Base-by-base conservation (phyloP, 2,113 vertebrate genomes). In the Sinocyclocheilus rhinocerous region DNA sequence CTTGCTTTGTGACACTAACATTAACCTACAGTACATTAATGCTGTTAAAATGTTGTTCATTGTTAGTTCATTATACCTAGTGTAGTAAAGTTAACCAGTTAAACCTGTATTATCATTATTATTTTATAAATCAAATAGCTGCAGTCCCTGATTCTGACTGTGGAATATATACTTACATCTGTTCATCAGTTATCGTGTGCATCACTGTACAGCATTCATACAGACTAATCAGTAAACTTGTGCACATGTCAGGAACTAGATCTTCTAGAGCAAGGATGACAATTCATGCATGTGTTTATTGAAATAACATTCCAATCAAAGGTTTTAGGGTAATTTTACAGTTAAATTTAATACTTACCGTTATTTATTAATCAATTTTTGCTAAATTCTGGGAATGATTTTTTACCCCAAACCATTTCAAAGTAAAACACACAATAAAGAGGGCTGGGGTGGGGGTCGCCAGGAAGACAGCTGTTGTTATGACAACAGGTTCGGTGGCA, bases 381-480 rank as follows among this genome's bases (percentile, higher is more conserved):
- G 7, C 29, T 36, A 18, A 36, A 20, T 70, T 70, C 16, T 10
- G 7, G 29, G 1, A 36, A 36, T 4, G 0, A 18, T 70, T 55
- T 18, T 55, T 20, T 70, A 33, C 29, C 26, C 29, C 67, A 36
- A 18, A 70, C 29, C 18, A 20, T 36, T 39, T 11, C 8, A 39
- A 72, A 72, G 69, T n/a, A 72, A 72, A 16, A 18, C 45, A 33
- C 45, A 70, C 16, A 70, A n/a, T n/a, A 59, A 24, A 33, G 36
- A 70, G 63, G 73, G 72, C 69, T 39, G 13, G 22, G 52, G 76
- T 29, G 48, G 3, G 24, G 76, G 55, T 86, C 55, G 50, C 33
- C n/a, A 70, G 55, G 4, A 59, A 87, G 22, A 84, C 87, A 67
- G 61, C 61, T 70, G 87, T 88, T 88, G 83, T 52, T 77, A 88